Base-by-base conservation (phyloP, 2,888 invertebrate genomes). In the Papilio elwesi region DNA sequence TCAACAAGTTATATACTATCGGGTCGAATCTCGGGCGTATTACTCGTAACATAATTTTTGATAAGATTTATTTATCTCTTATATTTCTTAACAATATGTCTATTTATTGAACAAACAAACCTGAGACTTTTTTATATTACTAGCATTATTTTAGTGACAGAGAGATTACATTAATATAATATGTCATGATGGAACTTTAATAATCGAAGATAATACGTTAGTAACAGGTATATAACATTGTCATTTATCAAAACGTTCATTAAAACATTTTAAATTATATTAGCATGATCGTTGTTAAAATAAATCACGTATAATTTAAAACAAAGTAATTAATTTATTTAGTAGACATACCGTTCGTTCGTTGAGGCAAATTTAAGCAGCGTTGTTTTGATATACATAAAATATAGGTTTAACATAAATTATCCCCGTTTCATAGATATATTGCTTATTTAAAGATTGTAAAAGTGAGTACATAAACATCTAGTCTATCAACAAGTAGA, bases 1-100 rank as follows among this genome's bases (percentile, higher is more conserved):
- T 26, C 26, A 26, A 26, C 26, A 26, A 2, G 4, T 2, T 26
- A 26, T 2, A 26, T 26, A 4, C 2, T 26, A 26, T 4, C 26
- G 2, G 26, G 26, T 26, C 26, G 26, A 26, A 26, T 1, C 26
- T 26, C 2, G 26, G 26, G 26, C 26, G 26, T 26, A 26, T 26
- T 4, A 26, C 26, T 26, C 1, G 26, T 26, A n/a, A n/a, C n/a
- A n/a, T n/a, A n/a, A n/a, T n/a, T n/a, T n/a, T n/a, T n/a, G n/a
- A n/a, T n/a, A n/a, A n/a, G n/a, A n/a, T n/a, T n/a, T n/a, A n/a
- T n/a, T n/a, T n/a, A n/a, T 65, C 26, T 55, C 65, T 65, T 71
- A 71, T 26, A 38, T 43, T 59, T 59, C 51, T 67, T 15, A 15
- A 48, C 65, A 65, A 59, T 51, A 49, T 26, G 16, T 59, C 69